Evolutionary conservation across 2,888 invertebrate genomes (phyloP).

Genomic region (Sminthurides aquaticus): DNA sequence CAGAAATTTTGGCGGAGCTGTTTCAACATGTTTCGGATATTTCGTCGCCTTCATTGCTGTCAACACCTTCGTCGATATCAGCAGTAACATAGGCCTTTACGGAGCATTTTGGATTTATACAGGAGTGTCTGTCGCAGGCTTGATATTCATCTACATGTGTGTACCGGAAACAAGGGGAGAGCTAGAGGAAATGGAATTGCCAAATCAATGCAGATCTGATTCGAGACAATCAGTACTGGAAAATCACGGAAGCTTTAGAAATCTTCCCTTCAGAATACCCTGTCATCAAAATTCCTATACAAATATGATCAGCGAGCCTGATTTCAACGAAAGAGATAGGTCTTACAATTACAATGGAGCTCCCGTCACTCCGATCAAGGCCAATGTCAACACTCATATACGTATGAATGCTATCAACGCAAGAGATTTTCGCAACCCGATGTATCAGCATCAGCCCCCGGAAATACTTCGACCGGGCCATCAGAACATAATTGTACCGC

Average conservation of each 20-base stretch:
- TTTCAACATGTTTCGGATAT: conserved; percentile 81
- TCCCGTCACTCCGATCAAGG: neutral
- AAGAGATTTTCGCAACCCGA: neutral
- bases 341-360: neutral
- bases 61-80: conserved; percentile 77
- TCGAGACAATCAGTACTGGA: neutral
- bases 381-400: neutral
- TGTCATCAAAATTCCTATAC: neutral
- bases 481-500: neutral
- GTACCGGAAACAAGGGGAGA: conserved; percentile 89
- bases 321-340: neutral
- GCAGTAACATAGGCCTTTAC: conserved; percentile 64
- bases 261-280: neutral
- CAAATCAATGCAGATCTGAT: neutral
- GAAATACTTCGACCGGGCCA: neutral
- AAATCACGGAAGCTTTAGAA: neutral
- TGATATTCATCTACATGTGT: conserved; percentile 75
- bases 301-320: neutral
- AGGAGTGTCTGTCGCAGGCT: conserved; percentile 69
- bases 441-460: neutral
- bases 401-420: neutral
- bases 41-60: conserved; percentile 78
- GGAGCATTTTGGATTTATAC: conserved; percentile 86
- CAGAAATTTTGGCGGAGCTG: conserved; percentile 75
- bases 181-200: conserved; percentile 65